These are phyloP conservation scores for Ranitomeya imitator DNA, from an alignment of 2,113 vertebrate genomes.

Conservation along the genomic window DNA sequence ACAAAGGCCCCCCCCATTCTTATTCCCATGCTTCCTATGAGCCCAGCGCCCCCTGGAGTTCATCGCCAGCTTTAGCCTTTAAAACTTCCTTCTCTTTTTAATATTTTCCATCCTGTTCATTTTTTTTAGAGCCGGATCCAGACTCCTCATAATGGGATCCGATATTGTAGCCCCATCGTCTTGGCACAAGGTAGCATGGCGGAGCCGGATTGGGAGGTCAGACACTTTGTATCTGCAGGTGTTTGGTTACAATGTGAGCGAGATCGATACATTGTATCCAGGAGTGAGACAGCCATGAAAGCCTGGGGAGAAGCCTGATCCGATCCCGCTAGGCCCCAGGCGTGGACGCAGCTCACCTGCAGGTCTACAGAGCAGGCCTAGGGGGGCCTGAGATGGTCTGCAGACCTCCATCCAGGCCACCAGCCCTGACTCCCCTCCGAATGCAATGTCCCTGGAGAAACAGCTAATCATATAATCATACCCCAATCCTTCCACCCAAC, in stretches of 20 bases:
- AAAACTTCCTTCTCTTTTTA: background rate
- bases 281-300: background rate
- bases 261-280: background rate
- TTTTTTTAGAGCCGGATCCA: rapidly evolving
- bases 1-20: background rate
- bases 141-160: background rate
- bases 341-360: background rate
- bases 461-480: too few relatives aligned
- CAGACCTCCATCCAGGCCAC: background rate
- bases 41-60: constrained; percentile 1
- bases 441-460: background rate
- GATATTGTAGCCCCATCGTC: background rate
- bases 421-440: background rate
- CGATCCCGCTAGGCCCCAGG: background rate
- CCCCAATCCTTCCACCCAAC: background rate
- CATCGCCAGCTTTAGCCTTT: background rate
- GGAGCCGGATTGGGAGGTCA: too few relatives aligned
- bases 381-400: background rate
- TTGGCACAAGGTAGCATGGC: background rate
- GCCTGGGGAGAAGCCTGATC: too few relatives aligned
- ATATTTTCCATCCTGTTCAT: background rate
- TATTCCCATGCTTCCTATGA: background rate
- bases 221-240: background rate
- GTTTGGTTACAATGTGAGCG: background rate
- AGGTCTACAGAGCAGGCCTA: background rate